Evolutionary conservation across 92 coral and sea anemone species (phyloP), one percentile per base, ranked within the genome.

Genomic region (Phenganax subtilis): DNA sequence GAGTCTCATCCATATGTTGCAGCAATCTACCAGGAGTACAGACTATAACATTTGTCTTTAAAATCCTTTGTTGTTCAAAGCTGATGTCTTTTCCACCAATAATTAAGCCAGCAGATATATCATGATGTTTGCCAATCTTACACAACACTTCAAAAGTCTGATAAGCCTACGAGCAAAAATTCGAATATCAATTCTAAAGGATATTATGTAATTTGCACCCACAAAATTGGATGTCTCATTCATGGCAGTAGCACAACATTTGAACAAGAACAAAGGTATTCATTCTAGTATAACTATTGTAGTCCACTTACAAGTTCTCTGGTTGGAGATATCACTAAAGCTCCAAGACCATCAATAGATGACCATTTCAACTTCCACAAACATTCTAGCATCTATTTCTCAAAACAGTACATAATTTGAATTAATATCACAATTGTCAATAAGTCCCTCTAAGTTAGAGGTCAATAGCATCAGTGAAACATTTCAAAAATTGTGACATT

Each of bases 1-100:
- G 96, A 58, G 98, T 94, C 85, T 94, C 97, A 54, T 94, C 98
- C 98, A 94, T 92, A 82, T 94, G 98, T 62, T 94, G 98, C 7
- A 94, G 85, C 16, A 94, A 85, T 66, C 98, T 62, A 7, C 98
- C 98, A 60, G 98, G 98, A 0, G 98, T 94, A 77, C 98, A 94
- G 25, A 94, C 97, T 17, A 94, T 82, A 25, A 94, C 90, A 72
- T 94, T 94, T 52, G 98, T 94, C 54, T 89, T 90, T 61, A 80
- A 87, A 4, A 94, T 94, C 80, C 97, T 87, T 55, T 87, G 90
- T 81, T 92, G 98, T 37, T 94, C 98, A 57, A 90, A 89, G 78
- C 91, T 92, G 37, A 94, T 85, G 79, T 92, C 92, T 97, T 93
- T 93, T 55, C 98, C 98, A 71, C 98, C 98, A 68, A 93, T 93